phyloP scores from a whole-genome alignment of 2,888 invertebrate species.

The Netelia fuscicornis region DNA sequence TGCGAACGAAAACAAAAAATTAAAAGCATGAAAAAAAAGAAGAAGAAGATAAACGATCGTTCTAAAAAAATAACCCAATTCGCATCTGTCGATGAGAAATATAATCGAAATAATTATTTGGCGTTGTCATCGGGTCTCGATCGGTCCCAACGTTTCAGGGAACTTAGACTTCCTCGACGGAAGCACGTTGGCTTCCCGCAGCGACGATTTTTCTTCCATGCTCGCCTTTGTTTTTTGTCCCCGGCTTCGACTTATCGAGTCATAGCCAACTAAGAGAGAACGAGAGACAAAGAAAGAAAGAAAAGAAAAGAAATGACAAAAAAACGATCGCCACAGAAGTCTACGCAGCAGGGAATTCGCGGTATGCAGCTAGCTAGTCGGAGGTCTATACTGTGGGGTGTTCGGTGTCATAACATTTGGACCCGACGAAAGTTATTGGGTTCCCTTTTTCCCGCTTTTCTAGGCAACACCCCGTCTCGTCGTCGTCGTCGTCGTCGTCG shows the following conservation, averaged over 20 bases:
- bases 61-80: background rate
- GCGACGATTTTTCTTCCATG: slow-evolving; percentile 55
- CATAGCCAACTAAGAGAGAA: background rate
- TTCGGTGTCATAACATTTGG: slow-evolving; percentile 84
- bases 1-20: background rate
- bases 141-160: background rate
- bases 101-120: background rate
- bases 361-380: slow-evolving; percentile 4
- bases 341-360: slow-evolving; percentile 33
- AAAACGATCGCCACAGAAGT: slow-evolving; percentile 25
- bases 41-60: background rate
- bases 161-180: background rate
- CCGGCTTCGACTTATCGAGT: slow-evolving; percentile 43
- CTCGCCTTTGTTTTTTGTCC: background rate
- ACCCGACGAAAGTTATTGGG: slow-evolving; percentile 79
- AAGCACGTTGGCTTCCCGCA: slow-evolving; percentile 32
- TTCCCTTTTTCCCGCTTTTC: slow-evolving; percentile 73
- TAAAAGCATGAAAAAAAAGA: background rate
- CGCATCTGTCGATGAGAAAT: background rate
- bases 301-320: background rate
- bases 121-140: slow-evolving; percentile 8
- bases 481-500: slow-evolving; percentile 70
- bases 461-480: slow-evolving; percentile 70
- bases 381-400: slow-evolving; percentile 30
- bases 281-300: background rate